Conservation (phyloP, 1,140 invertebrate species). For the Anthonomus grandis region DNA sequence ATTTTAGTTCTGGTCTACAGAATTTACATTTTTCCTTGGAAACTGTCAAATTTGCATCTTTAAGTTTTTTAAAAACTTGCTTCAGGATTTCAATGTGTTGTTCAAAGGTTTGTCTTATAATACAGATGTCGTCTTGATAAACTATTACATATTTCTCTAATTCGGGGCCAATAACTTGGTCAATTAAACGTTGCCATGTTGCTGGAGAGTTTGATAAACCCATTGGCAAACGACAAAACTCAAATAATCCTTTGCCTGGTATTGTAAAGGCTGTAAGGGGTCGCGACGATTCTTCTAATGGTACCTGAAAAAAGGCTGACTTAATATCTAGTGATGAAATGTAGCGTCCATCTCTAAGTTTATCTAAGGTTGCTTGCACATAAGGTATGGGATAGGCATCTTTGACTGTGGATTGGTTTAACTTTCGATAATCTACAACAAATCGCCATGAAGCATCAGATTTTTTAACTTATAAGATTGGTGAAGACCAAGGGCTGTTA, state of each 20-base stretch:
- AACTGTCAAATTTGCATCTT: constrained; percentile 9
- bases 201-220: constrained; percentile 42
- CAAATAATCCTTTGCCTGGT: too few species aligned
- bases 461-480: constrained; percentile 38
- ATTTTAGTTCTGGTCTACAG: constrained; percentile 29
- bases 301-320: too few species aligned
- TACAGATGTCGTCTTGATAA: constrained; percentile 30
- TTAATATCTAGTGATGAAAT: too few species aligned
- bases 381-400: too few species aligned
- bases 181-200: constrained; percentile 42
- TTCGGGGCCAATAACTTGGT: constrained; percentile 23
- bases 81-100: constrained; percentile 5
- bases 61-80: constrained; percentile 11
- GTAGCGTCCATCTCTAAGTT: too few species aligned
- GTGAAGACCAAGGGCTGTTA: constrained; percentile 34
- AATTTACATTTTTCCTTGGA: constrained; percentile 24
- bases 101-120: constrained; percentile 2
- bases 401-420: too few species aligned
- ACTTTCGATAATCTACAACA: constrained; percentile 20
- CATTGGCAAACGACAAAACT: too few species aligned
- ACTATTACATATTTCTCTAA: constrained; percentile 30
- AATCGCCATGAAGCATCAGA: constrained; percentile 29
- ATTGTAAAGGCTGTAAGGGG: too few species aligned
- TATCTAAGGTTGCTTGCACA: too few species aligned
- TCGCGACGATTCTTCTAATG: too few species aligned